Evolutionary conservation across 37 sponge, comb jelly and placozoan species (phyloP).

Genomic region (Diacarnus erythraeanus): DNA sequence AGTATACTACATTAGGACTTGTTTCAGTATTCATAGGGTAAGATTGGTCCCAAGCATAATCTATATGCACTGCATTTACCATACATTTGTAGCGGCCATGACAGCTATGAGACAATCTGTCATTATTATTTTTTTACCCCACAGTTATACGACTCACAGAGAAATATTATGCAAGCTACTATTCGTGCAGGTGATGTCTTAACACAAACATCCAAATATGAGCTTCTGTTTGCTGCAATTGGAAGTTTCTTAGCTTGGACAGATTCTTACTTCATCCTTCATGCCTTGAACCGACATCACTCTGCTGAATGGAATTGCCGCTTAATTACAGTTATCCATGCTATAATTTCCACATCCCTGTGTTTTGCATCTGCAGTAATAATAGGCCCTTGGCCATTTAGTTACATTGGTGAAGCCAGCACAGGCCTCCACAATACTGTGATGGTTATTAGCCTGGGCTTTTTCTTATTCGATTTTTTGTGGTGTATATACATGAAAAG

Average conservation of each 20-base stretch:
- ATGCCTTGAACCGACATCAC: constrained; percentile 41
- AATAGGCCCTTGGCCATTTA: constrained; percentile 75
- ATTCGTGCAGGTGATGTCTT: not conserved
- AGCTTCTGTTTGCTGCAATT: constrained; percentile 5
- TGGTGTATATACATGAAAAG: constrained; percentile 84
- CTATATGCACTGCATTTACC: no score
- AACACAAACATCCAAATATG: not conserved
- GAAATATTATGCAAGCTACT: not conserved
- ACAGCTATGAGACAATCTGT: no score
- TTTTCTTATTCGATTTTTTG: constrained; percentile 87
- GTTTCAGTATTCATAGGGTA: no score
- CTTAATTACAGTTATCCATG: constrained; percentile 72
- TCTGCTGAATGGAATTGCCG: constrained; percentile 86
- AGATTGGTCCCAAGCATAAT: no score
- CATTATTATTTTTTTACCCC: not conserved
- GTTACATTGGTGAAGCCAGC: constrained; percentile 61
- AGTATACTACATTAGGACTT: no score
- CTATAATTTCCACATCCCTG: constrained; percentile 40
- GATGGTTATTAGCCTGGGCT: constrained; percentile 79
- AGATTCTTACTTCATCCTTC: constrained; percentile 57
- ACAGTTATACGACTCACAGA: constrained; percentile 12
- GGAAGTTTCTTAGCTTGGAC: constrained; percentile 74
- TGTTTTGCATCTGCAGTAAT: constrained; percentile 51
- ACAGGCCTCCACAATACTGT: constrained; percentile 58
- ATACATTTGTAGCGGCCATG: no score